Base-by-base conservation (phyloP, 2,113 vertebrate genomes). In the Brachirus orientalis region DNA sequence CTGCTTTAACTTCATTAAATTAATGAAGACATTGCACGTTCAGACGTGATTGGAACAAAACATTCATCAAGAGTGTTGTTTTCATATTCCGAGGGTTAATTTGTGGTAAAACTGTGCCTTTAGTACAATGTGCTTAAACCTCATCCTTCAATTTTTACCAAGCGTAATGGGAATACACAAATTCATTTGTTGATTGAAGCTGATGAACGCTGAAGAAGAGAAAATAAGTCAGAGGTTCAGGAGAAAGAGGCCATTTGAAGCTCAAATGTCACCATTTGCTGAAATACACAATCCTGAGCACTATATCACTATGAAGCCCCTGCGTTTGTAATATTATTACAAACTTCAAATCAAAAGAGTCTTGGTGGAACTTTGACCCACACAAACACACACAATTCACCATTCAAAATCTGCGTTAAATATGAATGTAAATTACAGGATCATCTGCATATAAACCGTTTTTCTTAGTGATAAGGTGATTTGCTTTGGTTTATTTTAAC, bases 311-410 rank as follows among this genome's bases (percentile, higher is more conserved):
- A 46, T 14, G 45, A 63, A 1, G 47, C 44, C 56, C 53, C 58
- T 37, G 17, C 13, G 55, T 79, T 67, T 44, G 63, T 57, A 64
- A 69, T n/a, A n/a, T 81, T 78, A 81, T 76, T 54, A 71, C 12
- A 79, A 68, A 61, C 35, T 58, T 47, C 45, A 43, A 54, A 45
- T 46, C 62, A 8, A 77, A 37, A 50, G 18, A 57, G 45, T 41
- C 10, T 62, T 67, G 60, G 69, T 57, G 38, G 53, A 41, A 18
- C 13, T 4, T 8, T 13, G 41, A 35, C 33, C 20, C 10, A 41
- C 8, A 16, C 1, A 20, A 28, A n/a, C n/a, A n/a, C n/a, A n/a
- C 16, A 43, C 6, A 6, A 14, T 22, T 62, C 37, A 0, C 19
- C 45, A 52, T 47, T 69, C 38, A 18, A 66, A 18, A 48, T 48